Percentiles rank a stretch among this genome's conserved stretches.
Evolutionary conservation across 2,888 invertebrate species (phyloP).

Genomic region (Linhomoeus sp.): DNA sequence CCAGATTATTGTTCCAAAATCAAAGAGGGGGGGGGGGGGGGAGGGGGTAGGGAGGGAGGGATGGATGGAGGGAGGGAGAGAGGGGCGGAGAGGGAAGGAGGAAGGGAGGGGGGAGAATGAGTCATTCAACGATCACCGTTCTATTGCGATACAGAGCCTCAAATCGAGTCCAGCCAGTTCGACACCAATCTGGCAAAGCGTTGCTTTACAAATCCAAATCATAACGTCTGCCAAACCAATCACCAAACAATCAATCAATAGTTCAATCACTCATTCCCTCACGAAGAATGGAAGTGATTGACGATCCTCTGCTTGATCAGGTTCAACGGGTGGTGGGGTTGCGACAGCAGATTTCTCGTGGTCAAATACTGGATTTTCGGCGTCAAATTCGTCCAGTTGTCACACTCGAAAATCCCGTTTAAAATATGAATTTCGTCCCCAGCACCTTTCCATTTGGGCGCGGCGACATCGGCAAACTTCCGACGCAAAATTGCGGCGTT

Average conservation of each 20-base stretch:
- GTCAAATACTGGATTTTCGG: slow-evolving; percentile 58
- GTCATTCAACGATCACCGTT: not conserved
- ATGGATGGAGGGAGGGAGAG: too few relatives aligned
- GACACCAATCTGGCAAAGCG: too few relatives aligned
- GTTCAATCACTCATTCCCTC: slow-evolving; percentile 3
- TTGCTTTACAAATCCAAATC: too few relatives aligned
- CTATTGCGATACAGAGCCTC: not conserved
- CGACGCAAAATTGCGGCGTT: too few relatives aligned
- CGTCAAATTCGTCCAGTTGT: slow-evolving; percentile 52
- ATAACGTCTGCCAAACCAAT: not conserved
- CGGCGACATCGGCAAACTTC: too few relatives aligned
- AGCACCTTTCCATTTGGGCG: too few relatives aligned
- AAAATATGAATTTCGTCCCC: not conserved
- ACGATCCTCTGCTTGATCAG: slow-evolving; percentile 59
- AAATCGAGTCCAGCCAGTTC: not conserved
- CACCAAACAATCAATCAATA: slow-evolving; percentile 40
- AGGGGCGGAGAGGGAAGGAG: too few relatives aligned
- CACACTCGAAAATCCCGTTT: slow-evolving; percentile 6
- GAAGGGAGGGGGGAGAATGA: too few relatives aligned
- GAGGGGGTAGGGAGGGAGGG: too few relatives aligned
- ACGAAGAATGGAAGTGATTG: slow-evolving; percentile 50
- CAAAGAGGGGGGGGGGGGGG: too few relatives aligned
- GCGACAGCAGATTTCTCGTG: slow-evolving; percentile 52
- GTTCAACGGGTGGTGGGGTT: slow-evolving; percentile 59
- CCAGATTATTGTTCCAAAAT: too few relatives aligned